Evolutionary conservation across 2,888 invertebrate genomes (phyloP), one percentile per base, ranked within the genome.

Genomic region (Tachina grossa): DNA sequence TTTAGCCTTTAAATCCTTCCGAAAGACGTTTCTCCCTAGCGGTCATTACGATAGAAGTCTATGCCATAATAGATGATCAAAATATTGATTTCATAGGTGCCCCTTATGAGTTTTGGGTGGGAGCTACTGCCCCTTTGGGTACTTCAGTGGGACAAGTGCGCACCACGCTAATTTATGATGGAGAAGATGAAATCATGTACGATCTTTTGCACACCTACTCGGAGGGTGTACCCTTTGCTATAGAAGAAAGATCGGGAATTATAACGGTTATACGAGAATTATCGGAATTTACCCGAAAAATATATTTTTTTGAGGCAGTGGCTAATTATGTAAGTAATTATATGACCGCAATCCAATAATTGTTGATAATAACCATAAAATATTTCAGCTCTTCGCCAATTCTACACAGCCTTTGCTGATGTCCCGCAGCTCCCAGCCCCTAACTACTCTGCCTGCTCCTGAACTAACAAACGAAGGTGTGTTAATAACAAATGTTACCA

Each of bases 181-280:
- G 94, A 69, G 94, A 94, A 85, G 95, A 94, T 68, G 94, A 92
- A 55, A 91, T 93, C 1, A 94, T 96, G 87, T 97, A 96, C 90
- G 97, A 97, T 92, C 93, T 97, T 5, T 92, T 97, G 71, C 97
- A 97, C 91, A 96, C 96, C 87, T 97, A 97, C 90, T 95, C 97
- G 88, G 97, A 97, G 93, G 97, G 97, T 94, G 97, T 97, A n/a
- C 98, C 98, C 6, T 97, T 98, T 92, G 97, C 97, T 5, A 97
- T 98, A 39, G 97, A 97, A 93, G 97, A 97, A 91, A 94, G 95
- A 84, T 96, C 97, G 2, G 98, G 98, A 6, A 96, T 97, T 0
- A 97, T 98, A 65, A 97, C 97, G 1, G 97, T 98, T 0, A 96
- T 97, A 79, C 95, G 96, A 47, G 95, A 95, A 83, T 93, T 97